These are phyloP conservation scores for Porphyrio hochstetteri DNA, from an alignment of 2,113 vertebrate genomes.

Conservation along the genomic window DNA sequence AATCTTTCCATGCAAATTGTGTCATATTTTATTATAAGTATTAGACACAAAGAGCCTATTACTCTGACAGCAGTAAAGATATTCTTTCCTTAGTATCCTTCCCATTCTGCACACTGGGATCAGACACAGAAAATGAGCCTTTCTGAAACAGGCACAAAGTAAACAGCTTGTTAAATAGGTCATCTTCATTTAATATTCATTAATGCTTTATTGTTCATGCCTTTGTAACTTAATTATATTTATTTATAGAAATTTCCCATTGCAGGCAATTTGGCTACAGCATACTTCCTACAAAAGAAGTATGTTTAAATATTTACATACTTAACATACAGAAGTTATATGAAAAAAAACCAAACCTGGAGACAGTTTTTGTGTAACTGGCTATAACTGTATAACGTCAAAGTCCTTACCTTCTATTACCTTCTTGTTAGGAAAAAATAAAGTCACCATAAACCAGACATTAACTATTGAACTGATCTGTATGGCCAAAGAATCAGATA, in stretches of 20 bases:
- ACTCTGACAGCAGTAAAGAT: neutral
- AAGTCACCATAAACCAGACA: neutral
- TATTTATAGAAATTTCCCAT: neutral
- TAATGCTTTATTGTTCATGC: neutral
- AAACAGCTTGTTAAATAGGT: conserved; percentile 10
- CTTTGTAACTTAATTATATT: neutral
- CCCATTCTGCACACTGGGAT: neutral
- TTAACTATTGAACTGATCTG: neutral
- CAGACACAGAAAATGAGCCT: neutral
- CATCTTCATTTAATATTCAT: neutral
- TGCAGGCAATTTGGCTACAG: neutral
- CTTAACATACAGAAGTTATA: neutral
- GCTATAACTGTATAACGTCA: neutral
- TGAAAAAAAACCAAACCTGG: neutral
- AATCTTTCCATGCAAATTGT: neutral
- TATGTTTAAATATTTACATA: neutral
- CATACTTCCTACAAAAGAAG: neutral
- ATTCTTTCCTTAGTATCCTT: neutral
- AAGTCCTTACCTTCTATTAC: neutral
- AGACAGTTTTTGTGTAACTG: neutral
- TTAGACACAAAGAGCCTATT: neutral
- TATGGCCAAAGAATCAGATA: neutral
- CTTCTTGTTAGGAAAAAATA: neutral
- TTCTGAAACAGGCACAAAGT: neutral
- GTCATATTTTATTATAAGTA: neutral